A percentile compares a stretch with the other conserved stretches of the same genome.
These are phyloP conservation scores for Hypolimnas misippus DNA, from an alignment of 2,888 invertebrate genomes.

Conservation along the genomic window DNA sequence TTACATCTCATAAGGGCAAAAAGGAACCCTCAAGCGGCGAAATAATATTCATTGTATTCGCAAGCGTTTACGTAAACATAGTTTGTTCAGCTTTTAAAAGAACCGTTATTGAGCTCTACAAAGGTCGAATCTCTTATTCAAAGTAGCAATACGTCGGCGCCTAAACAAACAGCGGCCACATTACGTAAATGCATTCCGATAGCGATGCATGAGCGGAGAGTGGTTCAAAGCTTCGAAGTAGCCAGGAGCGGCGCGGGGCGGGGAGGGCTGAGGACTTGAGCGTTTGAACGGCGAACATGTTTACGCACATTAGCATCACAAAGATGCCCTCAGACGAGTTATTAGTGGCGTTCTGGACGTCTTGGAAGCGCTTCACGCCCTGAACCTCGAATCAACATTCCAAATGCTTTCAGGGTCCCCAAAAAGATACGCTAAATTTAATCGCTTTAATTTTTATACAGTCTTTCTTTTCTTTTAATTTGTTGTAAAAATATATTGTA, in stretches of 20 bases:
- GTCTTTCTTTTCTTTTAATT: background rate
- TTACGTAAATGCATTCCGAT: conserved; percentile 63
- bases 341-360: background rate
- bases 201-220: conserved; percentile 55
- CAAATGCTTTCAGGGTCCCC: background rate
- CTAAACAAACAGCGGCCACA: conserved; percentile 69
- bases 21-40: conserved; percentile 2
- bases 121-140: conserved; percentile 71
- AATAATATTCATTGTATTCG: conserved; percentile 35
- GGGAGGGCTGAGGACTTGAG: conserved; percentile 44
- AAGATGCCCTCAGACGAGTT: conserved; percentile 47
- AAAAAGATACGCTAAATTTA: background rate
- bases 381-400: background rate
- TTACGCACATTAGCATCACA: conserved; percentile 70
- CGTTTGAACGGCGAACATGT: conserved; percentile 56
- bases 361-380: background rate
- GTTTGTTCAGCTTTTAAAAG: conserved; percentile 44
- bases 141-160: conserved; percentile 74
- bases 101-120: conserved; percentile 47
- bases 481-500: background rate
- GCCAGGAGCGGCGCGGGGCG: conserved; percentile 21
- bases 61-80: conserved; percentile 47
- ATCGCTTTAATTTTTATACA: background rate
- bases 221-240: conserved; percentile 42
- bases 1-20: conserved; percentile 29